Evolutionary conservation across 1,140 invertebrate species (phyloP), one percentile per base, ranked within the genome.

Genomic region (Saccostrea echinata): DNA sequence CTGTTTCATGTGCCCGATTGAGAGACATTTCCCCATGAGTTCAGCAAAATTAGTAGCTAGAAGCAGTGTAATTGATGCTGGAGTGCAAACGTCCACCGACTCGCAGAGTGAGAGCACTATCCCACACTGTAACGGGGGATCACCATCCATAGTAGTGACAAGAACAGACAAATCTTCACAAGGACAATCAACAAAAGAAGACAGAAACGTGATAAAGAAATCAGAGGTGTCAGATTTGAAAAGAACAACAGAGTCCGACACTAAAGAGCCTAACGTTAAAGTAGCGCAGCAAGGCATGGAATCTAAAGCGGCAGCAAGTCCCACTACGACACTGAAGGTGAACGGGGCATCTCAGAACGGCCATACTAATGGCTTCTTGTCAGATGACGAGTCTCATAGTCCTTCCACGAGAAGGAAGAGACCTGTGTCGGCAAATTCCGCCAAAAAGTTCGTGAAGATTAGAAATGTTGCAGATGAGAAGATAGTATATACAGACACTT

Each of bases 361-460:
- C 24, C 83, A 84, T 21, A 21, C 8, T 2, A 84, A 84, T 30
- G 83, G 83, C 12, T 35, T 51, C n/a, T 52, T 57, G 16, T 52
- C 64, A 18, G 55, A 85, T 83, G 76, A 80, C 27, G 84, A 80
- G n/a, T 53, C 53, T 8, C 30, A 71, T 9, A 90, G 87, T 68
- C 88, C 88, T 16, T 84, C 24, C 13, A 87, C 30, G 18, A 84
- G 83, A 52, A 84, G 68, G 57, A 90, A 81, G n/a, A 68, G 33
- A 30, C 85, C 85, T 76, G 84, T 89, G 82, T 87, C 82, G 24
- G 27, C 88, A 1, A 85, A 88, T 71, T 89, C 88, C 64, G 89
- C 91, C 27, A 93, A 92, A 85, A 91, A 91, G 80, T 93, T 92
- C 85, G 90, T 92, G 33, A 93, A 93, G 88, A 86, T 94, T 33